These are phyloP conservation scores for Cepaea nemoralis DNA, from an alignment of 1,140 invertebrate species.

Conservation along the genomic window DNA sequence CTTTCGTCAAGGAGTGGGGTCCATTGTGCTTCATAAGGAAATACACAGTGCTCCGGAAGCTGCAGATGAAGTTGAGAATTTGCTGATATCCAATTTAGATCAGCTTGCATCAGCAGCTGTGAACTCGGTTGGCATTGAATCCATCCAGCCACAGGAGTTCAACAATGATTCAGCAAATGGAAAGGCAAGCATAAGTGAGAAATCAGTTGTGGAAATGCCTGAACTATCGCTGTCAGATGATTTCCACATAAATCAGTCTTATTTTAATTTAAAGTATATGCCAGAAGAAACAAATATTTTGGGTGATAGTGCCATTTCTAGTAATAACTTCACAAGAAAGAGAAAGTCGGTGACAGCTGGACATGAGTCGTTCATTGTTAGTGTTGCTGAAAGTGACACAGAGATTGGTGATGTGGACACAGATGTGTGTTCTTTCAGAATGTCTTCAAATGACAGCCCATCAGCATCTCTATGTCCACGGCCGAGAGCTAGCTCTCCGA, in stretches of 20 bases:
- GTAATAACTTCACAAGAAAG: background rate
- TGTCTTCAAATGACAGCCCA: too few relatives aligned
- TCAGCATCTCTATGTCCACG: background rate
- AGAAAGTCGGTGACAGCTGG: background rate
- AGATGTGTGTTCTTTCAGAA: too few relatives aligned
- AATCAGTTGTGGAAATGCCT: background rate
- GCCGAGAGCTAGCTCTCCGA: slow-evolving; percentile 18
- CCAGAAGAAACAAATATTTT: background rate
- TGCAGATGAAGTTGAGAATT: background rate
- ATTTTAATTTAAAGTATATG: slow-evolving; percentile 1
- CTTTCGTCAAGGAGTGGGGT: slow-evolving; percentile 33
- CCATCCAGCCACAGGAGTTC: background rate
- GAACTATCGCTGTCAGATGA: background rate
- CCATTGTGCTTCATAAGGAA: slow-evolving; percentile 37
- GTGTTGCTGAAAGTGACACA: background rate
- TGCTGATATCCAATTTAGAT: slow-evolving; percentile 35
- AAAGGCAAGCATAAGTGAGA: background rate
- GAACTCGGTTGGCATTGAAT: slow-evolving; percentile 2
- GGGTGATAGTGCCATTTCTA: too few relatives aligned
- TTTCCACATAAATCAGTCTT: background rate
- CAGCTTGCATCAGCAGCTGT: slow-evolving; percentile 39
- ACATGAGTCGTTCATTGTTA: background rate
- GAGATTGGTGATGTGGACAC: too few relatives aligned
- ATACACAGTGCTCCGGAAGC: slow-evolving; percentile 26
- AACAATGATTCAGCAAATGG: background rate